These are phyloP conservation scores for Drosophila saltans DNA, from an alignment of 1,140 invertebrate species.

Conservation along the genomic window DNA sequence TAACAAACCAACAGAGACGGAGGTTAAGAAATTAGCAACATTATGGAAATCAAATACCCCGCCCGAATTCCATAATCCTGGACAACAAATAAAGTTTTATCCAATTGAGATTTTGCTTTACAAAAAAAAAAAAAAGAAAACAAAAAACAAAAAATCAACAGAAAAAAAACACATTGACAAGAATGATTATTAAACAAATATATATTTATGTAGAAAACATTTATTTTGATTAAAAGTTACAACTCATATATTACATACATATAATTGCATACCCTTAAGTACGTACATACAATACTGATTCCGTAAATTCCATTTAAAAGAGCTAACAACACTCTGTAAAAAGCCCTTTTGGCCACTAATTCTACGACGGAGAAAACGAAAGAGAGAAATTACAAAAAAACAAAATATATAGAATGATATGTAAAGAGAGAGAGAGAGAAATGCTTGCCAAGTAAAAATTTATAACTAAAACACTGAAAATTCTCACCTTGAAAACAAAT, in stretches of 20 bases:
- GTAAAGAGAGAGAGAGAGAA: constrained; percentile 35
- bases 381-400: constrained; percentile 13
- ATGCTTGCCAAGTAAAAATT: constrained; percentile 70
- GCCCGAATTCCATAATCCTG: constrained; percentile 37
- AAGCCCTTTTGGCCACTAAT: constrained; percentile 64
- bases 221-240: constrained; percentile 61
- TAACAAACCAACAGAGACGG: constrained; percentile 18
- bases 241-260: constrained; percentile 41
- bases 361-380: constrained; percentile 38
- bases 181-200: constrained; percentile 23
- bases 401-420: constrained; percentile 20
- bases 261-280: constrained; percentile 24
- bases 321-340: constrained; percentile 39
- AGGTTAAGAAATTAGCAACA: constrained; percentile 24
- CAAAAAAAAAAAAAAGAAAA: constrained; percentile 34
- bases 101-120: constrained; percentile 69
- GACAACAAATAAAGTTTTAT: constrained; percentile 50
- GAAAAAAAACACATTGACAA: constrained; percentile 39
- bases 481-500: constrained; percentile 62
- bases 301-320: constrained; percentile 15
- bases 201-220: constrained; percentile 46
- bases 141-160: constrained; percentile 40
- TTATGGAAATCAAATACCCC: constrained; percentile 11
- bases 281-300: constrained; percentile 28
- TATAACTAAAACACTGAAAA: constrained; percentile 49